Base-by-base conservation (phyloP, 2,113 vertebrate species). In the Corythornis vintsioides region DNA sequence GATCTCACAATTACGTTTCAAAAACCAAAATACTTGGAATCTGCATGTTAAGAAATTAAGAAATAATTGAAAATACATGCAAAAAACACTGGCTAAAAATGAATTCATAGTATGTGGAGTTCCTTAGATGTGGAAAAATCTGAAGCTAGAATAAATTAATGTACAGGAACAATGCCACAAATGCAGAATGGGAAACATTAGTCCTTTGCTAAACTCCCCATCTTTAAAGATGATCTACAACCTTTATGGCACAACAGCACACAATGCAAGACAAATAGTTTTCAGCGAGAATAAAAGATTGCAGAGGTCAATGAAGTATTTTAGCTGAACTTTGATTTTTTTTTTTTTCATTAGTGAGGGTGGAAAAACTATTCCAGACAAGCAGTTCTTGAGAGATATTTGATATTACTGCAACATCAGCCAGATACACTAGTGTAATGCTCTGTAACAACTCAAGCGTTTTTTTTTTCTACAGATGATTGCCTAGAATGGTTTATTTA, bases 401-500 rank as follows among this genome's bases (percentile, higher is more conserved):
- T 94, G 71, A 91, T 96, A 87, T 22, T 43, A 47, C 67, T 86
- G 83, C 64, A 91, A 74, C 65, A 42, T 55, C 86, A 77, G 31
- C 17, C 76, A 95, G 80, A 85, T 73, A 77, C 2, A 0, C 2
- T 87, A 70, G 89, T 67, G 48, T 50, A 82, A 83, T 55, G 50
- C 38, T 88, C 70, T 90, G 43, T 66, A 89, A 83, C 15, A 76
- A 28, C 67, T 92, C 89, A 63, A 70, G 52, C n/a, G 42, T 43
- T 48, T 60, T 70, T 63, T 77, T 86, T 35, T 31, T 10, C 73
- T 83, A 75, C 56, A 90, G 53, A 73, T 79, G 56, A 60, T 72
- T 94, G 35, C 10, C 2, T 89, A 42, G 60, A 94, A 89, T 88
- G 19, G 65, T 90, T 96, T 89, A 86, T 91, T 97, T 95, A 94